These are phyloP conservation scores for Zaprionus taronus DNA, from an alignment of 1,140 invertebrate species.

Conservation along the genomic window DNA sequence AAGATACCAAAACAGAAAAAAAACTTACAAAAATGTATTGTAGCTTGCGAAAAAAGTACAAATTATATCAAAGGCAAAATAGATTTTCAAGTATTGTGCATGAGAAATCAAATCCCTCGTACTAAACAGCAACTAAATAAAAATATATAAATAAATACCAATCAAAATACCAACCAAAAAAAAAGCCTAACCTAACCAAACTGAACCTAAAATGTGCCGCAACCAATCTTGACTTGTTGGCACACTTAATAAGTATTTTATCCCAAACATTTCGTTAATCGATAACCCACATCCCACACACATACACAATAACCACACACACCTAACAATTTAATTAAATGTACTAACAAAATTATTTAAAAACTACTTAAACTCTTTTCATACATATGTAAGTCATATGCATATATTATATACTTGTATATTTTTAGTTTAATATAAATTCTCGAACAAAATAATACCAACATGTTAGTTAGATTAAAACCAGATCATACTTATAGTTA, in stretches of 20 bases:
- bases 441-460: neutral
- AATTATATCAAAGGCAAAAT: constrained; percentile 73
- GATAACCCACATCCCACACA: constrained; percentile 42
- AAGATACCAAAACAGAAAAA: constrained; percentile 38
- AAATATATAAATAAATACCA: constrained; percentile 70
- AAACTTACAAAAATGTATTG: constrained; percentile 50
- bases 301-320: constrained; percentile 20
- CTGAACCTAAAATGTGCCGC: constrained; percentile 19
- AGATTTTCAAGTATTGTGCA: constrained; percentile 84
- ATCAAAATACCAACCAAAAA: constrained; percentile 32
- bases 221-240: constrained; percentile 36
- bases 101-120: constrained; percentile 83
- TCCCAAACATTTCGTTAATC: constrained; percentile 32
- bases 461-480: constrained; percentile 45
- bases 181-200: constrained; percentile 30
- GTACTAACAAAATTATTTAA: constrained; percentile 46
- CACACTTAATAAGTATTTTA: constrained; percentile 28
- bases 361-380: constrained; percentile 29
- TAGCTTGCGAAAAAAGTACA: constrained; percentile 61
- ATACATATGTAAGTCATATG: constrained; percentile 57
- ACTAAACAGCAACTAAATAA: constrained; percentile 76
- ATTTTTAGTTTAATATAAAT: constrained; percentile 7
- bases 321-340: constrained; percentile 19
- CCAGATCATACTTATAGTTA: constrained; percentile 10
- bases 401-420: constrained; percentile 16